Percentiles rank a stretch among this genome's conserved stretches.
Evolutionary conservation across 2,888 invertebrate genomes (phyloP).

Genomic region (Lasioglossum vierecki): DNA sequence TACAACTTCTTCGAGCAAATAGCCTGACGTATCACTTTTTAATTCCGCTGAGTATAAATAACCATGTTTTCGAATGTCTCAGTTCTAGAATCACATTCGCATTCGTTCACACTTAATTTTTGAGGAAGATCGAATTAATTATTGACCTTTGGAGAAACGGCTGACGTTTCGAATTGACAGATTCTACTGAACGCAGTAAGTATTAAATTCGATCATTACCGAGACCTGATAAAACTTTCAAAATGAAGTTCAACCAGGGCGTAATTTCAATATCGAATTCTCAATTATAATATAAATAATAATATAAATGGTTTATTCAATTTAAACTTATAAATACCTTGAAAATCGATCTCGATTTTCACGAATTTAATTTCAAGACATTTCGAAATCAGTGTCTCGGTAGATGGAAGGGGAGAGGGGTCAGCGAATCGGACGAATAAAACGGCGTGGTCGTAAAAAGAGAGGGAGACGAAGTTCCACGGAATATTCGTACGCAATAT

Average conservation of each 20-base stretch:
- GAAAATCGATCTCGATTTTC: neutral
- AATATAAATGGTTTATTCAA: too few species aligned
- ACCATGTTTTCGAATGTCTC: neutral
- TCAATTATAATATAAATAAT: too few species aligned
- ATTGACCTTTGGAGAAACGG: neutral
- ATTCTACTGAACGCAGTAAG: neutral
- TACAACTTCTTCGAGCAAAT: neutral
- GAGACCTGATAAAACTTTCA: neutral
- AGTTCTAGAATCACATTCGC: neutral
- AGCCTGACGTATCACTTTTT: neutral
- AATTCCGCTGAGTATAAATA: neutral
- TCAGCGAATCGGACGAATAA: constrained; percentile 2
- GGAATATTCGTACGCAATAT: constrained; percentile 44
- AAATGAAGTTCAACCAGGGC: neutral
- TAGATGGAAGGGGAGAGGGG: neutral
- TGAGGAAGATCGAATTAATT: neutral
- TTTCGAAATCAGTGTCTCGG: neutral
- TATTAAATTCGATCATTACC: neutral
- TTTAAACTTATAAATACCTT: too few species aligned
- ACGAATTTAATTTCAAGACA: constrained; percentile 5
- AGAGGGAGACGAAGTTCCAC: neutral
- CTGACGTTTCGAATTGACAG: neutral
- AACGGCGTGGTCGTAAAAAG: constrained; percentile 15
- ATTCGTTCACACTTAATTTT: too few species aligned
- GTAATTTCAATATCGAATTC: too few species aligned